Percentiles rank a stretch among this genome's conserved stretches.
Evolutionary conservation across 30 jellyfish, hydroid and myxozoan species (phyloP).

Genomic region (Sanderia malayensis): DNA sequence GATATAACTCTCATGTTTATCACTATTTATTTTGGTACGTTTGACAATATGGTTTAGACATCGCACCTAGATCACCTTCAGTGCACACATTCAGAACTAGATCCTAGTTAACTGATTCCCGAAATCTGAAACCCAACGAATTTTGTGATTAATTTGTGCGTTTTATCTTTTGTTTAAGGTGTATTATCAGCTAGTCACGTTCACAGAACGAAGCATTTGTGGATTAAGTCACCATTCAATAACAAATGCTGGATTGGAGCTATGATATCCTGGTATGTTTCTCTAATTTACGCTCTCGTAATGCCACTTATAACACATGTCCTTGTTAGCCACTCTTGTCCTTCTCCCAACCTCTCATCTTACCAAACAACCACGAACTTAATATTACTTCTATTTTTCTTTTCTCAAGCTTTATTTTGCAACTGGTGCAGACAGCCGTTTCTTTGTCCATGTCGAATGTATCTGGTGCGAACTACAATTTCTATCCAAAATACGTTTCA

Average conservation of each 20-base stretch:
- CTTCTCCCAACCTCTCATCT: too few species aligned
- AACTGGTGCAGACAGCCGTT: constrained; percentile 55
- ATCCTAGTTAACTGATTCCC: too few species aligned
- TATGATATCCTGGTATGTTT: constrained; percentile 51
- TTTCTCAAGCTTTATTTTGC: constrained; percentile 57
- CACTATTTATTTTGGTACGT: constrained; percentile 54
- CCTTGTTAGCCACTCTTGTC: neutral
- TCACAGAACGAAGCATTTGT: constrained; percentile 53
- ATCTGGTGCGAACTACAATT: constrained; percentile 35
- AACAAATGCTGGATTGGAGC: constrained; percentile 74
- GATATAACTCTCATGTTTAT: constrained; percentile 42
- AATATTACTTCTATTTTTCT: neutral
- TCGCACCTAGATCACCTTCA: too few species aligned
- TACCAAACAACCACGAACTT: too few species aligned
- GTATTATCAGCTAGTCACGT: constrained; percentile 71
- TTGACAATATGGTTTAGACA: too few species aligned
- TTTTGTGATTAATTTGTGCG: too few species aligned
- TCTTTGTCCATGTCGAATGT: constrained; percentile 45
- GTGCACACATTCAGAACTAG: too few species aligned
- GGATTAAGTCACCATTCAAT: constrained; percentile 71
- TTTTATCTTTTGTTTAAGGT: too few species aligned
- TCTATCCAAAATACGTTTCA: constrained; percentile 7
- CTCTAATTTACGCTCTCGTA: too few species aligned
- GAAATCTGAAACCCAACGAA: too few species aligned
- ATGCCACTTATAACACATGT: neutral